Evolutionary conservation across 2,888 invertebrate species (phyloP).

Genomic region (Pyralis farinalis): DNA sequence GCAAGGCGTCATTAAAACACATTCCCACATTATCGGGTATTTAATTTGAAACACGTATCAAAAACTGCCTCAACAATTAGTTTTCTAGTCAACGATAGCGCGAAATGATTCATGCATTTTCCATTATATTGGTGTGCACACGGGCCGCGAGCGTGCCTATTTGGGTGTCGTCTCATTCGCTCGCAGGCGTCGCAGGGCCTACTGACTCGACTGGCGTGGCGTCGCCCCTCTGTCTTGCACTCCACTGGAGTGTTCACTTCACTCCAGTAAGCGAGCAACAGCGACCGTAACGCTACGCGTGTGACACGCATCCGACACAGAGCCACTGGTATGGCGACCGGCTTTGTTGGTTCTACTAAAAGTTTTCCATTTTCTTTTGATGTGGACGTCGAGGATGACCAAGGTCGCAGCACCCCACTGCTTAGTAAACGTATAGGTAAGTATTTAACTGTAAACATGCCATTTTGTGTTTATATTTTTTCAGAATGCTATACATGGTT

Average conservation of each 20-base stretch:
- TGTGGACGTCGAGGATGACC: conserved; percentile 61
- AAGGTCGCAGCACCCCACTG: conserved; percentile 48
- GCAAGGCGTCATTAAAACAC: neutral
- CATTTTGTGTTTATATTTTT: conserved; percentile 24
- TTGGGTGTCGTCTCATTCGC: conserved; percentile 3
- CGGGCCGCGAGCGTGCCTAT: neutral
- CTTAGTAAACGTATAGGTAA: conserved; percentile 62
- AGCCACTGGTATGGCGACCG: conserved; percentile 52
- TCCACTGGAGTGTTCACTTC: no score
- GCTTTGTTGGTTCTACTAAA: conserved; percentile 73
- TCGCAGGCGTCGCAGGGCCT: neutral
- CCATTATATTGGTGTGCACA: neutral
- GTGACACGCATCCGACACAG: conserved; percentile 19
- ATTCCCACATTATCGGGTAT: neutral
- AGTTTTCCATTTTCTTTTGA: conserved; percentile 76
- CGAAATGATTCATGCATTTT: neutral
- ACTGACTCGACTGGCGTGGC: no score
- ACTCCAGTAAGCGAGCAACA: conserved; percentile 10
- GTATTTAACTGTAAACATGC: conserved; percentile 22
- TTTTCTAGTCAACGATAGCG: neutral
- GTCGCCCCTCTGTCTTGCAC: neutral
- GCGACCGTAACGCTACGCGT: conserved; percentile 17
- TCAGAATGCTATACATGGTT: neutral
- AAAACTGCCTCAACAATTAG: neutral
- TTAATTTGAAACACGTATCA: neutral